Evolutionary conservation across 2,888 invertebrate genomes (phyloP).

Genomic region (Diarsia dahlii): DNA sequence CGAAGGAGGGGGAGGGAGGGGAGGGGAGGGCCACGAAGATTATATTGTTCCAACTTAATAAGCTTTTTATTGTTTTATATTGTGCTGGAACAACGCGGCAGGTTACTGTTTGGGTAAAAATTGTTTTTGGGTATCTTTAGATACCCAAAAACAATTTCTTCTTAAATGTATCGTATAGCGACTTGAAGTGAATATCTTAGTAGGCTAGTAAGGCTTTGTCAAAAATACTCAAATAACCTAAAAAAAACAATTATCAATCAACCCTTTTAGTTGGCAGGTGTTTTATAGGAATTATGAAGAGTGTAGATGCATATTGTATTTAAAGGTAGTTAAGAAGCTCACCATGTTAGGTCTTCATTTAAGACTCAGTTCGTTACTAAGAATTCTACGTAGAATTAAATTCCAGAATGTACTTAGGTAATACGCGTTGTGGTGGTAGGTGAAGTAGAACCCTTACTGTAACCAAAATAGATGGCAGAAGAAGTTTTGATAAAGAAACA

Average conservation of each 20-base stretch:
- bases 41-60: constrained; percentile 76
- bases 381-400: too few species aligned
- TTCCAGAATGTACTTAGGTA: neutral
- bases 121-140: constrained; percentile 25
- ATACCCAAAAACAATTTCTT: too few species aligned
- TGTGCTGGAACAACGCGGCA: constrained; percentile 61
- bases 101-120: constrained; percentile 40
- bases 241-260: neutral
- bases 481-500: neutral
- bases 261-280: too few species aligned
- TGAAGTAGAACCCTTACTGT: neutral
- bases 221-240: neutral
- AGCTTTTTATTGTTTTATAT: constrained; percentile 81
- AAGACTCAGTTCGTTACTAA: neutral
- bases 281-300: too few species aligned
- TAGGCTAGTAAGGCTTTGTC: too few species aligned
- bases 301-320: too few species aligned
- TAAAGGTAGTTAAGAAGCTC: too few species aligned
- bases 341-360: neutral
- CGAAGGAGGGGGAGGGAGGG: constrained; percentile 1
- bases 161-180: neutral
- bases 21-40: constrained; percentile 63
- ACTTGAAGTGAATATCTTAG: neutral
- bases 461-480: neutral
- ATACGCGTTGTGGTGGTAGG: neutral